Conservation (phyloP, 2,797 vertebrate genomes). For the Harpagifer antarcticus region DNA sequence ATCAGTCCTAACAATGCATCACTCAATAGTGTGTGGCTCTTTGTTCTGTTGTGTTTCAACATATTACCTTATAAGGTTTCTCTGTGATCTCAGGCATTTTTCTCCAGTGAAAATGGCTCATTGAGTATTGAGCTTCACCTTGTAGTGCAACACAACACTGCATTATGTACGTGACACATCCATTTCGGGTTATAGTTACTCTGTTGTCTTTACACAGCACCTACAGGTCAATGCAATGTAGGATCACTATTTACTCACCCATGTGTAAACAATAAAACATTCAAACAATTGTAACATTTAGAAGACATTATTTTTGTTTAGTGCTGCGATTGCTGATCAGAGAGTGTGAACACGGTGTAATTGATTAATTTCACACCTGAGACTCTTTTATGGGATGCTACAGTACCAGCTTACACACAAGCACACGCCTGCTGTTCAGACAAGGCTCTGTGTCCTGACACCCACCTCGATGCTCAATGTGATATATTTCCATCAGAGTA, state of each 20-base stretch:
- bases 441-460: background rate
- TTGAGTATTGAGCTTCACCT: constrained; percentile 16
- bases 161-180: constrained; percentile 9
- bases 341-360: constrained; percentile 1
- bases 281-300: constrained; percentile 9
- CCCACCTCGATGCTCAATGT: constrained; percentile 14
- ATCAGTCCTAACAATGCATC: constrained; percentile 2
- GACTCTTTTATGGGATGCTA: constrained; percentile 10
- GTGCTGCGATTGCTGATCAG: constrained; percentile 24
- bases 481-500: constrained; percentile 22
- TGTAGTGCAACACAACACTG: constrained; percentile 17
- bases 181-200: constrained; percentile 27
- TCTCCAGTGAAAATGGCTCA: constrained; percentile 1
- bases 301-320: constrained; percentile 12
- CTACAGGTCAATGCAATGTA: background rate
- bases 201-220: constrained; percentile 22
- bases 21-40: constrained; percentile 8
- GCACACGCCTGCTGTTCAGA: background rate
- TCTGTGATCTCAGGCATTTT: constrained; percentile 11
- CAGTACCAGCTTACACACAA: background rate
- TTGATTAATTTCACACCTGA: constrained; percentile 45
- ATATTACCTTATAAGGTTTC: constrained; percentile 17
- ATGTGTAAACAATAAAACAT: background rate
- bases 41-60: constrained; percentile 14
- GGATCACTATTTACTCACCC: constrained; percentile 5